These are phyloP conservation scores for Ploceus nigricollis DNA, from an alignment of 2,113 vertebrate genomes.

Conservation along the genomic window DNA sequence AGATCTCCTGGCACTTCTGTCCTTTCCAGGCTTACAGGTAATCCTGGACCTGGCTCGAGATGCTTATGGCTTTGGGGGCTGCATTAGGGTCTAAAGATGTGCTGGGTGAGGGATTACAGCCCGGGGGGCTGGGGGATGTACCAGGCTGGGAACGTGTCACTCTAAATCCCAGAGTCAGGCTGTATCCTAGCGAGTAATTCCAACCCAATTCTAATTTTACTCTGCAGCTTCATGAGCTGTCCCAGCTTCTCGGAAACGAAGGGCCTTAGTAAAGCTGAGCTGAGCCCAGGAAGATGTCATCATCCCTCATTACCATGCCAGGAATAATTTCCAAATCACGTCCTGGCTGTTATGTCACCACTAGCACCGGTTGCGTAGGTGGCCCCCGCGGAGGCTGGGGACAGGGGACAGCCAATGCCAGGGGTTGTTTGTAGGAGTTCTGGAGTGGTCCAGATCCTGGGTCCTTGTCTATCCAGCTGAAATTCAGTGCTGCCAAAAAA, in stretches of 20 bases:
- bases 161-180: not conserved
- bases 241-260: rapidly evolving
- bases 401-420: not conserved
- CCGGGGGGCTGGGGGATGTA: not conserved
- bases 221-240: not conserved
- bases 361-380: rapidly evolving
- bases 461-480: not conserved
- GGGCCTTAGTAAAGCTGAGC: not conserved
- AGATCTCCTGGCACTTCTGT: not conserved
- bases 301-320: not conserved
- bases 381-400: rapidly evolving
- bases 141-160: not conserved
- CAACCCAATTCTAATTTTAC: not conserved
- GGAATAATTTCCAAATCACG: not conserved
- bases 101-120: not conserved
- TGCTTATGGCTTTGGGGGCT: not conserved
- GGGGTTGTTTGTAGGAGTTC: not conserved
- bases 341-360: not conserved
- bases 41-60: not conserved
- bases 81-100: not conserved
- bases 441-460: not conserved
- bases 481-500: not conserved
- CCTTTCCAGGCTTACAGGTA: not conserved
- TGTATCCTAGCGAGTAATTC: not conserved
- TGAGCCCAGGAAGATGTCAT: not conserved